Percentiles rank a stretch among this genome's conserved stretches.
Evolutionary conservation across 2,113 vertebrate genomes (phyloP).

Genomic region (Indicator maculatus): DNA sequence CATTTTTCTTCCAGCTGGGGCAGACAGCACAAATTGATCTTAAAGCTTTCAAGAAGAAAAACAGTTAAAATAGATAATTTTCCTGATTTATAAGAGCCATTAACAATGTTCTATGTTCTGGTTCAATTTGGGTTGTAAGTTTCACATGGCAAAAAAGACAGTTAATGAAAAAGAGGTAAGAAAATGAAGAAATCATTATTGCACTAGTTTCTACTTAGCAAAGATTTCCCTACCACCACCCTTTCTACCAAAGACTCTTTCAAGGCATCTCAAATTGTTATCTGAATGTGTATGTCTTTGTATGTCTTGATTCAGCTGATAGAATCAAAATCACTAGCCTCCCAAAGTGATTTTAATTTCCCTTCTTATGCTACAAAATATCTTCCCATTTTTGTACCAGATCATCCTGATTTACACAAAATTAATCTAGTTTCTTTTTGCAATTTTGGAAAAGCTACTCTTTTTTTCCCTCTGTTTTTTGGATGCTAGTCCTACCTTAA

Average conservation of each 20-base stretch:
- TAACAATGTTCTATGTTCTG: slow-evolving; percentile 33
- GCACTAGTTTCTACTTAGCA: slow-evolving; percentile 34
- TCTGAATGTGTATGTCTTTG: neutral
- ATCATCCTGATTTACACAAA: neutral
- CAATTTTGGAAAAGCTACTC: neutral
- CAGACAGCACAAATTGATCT: slow-evolving; percentile 59
- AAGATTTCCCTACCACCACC: neutral
- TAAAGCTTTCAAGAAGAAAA: slow-evolving; percentile 68
- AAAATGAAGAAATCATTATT: slow-evolving; percentile 18
- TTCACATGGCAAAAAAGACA: slow-evolving; percentile 68
- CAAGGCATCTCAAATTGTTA: neutral
- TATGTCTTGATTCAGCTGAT: neutral
- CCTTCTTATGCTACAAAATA: neutral
- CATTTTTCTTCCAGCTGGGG: slow-evolving; percentile 4
- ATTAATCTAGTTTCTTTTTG: neutral
- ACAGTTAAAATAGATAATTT: slow-evolving; percentile 70
- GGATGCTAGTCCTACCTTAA: neutral
- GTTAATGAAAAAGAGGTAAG: slow-evolving; percentile 59
- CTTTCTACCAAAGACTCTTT: neutral
- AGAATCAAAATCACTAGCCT: neutral
- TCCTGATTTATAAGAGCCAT: slow-evolving; percentile 76
- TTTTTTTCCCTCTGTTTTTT: neutral
- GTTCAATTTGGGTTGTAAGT: slow-evolving; percentile 67
- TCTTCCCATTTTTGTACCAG: neutral
- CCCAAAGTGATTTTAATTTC: neutral